Conservation (phyloP, 2,888 invertebrate genomes). For the Drosophila lutescens region DNA sequence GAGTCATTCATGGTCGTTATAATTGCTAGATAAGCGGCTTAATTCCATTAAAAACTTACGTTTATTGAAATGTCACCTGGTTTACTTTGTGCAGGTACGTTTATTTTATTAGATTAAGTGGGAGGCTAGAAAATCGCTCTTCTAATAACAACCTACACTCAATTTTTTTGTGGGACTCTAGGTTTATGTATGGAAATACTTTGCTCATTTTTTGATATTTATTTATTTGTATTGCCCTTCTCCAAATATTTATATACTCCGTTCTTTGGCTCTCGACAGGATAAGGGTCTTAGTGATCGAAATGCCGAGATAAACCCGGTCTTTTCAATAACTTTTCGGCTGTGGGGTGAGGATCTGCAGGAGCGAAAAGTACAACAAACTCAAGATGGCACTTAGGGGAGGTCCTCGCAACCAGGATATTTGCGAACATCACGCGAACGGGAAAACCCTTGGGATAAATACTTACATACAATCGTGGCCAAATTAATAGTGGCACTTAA, state of each 20-base stretch:
- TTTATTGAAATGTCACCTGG: background rate
- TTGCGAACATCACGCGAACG: constrained; percentile 2
- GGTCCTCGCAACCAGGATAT: constrained; percentile 9
- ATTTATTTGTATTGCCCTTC: background rate
- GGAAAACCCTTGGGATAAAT: background rate
- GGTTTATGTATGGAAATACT: too few species aligned
- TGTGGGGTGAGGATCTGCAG: background rate
- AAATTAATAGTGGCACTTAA: background rate
- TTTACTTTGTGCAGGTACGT: background rate
- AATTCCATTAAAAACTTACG: background rate
- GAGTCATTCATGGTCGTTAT: background rate
- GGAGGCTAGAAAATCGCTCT: background rate
- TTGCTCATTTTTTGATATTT: background rate
- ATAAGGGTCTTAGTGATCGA: constrained; percentile 8
- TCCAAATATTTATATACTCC: constrained; percentile 6
- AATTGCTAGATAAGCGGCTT: background rate
- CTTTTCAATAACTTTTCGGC: background rate
- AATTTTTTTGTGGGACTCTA: too few species aligned
- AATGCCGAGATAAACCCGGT: constrained; percentile 5
- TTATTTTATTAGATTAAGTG: background rate
- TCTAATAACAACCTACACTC: background rate
- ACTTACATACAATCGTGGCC: background rate
- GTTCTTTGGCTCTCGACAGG: background rate
- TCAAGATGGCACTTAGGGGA: constrained; percentile 5
- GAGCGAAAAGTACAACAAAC: constrained; percentile 7